Evolutionary conservation across 1,140 invertebrate genomes (phyloP).

Genomic region (Trichogramma pretiosum): DNA sequence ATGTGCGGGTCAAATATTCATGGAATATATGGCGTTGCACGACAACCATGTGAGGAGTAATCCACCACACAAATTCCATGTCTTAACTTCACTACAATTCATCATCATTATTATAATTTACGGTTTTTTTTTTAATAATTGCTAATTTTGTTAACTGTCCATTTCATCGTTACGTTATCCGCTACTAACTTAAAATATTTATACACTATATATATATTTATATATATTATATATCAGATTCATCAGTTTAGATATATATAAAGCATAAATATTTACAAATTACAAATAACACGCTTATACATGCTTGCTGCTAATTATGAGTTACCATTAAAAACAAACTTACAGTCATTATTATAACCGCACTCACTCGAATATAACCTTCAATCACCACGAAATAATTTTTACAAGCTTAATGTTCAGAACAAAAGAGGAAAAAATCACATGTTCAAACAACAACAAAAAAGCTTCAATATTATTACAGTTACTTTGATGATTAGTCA

Average conservation of each 20-base stretch:
- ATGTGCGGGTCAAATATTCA: slow-evolving; percentile 40
- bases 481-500: too few relatives aligned
- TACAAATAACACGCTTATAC: slow-evolving; percentile 26
- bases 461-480: too few relatives aligned
- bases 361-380: slow-evolving; percentile 30
- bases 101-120: too few relatives aligned
- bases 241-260: slow-evolving; percentile 31
- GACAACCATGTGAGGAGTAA: slow-evolving; percentile 42
- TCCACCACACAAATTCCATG: slow-evolving; percentile 36
- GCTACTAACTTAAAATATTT: too few relatives aligned
- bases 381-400: too few relatives aligned
- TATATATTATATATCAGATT: slow-evolving; percentile 32
- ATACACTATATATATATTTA: slow-evolving; percentile 38
- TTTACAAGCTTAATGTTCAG: too few relatives aligned
- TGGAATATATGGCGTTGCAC: slow-evolving; percentile 39
- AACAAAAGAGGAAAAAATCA: too few relatives aligned
- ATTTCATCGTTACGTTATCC: slow-evolving; percentile 8
- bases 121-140: slow-evolving; percentile 11
- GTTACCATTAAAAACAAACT: too few relatives aligned
- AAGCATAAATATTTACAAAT: slow-evolving; percentile 42
- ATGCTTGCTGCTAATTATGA: too few relatives aligned
- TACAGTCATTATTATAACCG: slow-evolving; percentile 22
- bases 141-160: too few relatives aligned
- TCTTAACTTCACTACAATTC: slow-evolving; percentile 23
- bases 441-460: too few relatives aligned